Evolutionary conservation across 1,140 invertebrate genomes (phyloP).

Genomic region (Cydia strobilella): DNA sequence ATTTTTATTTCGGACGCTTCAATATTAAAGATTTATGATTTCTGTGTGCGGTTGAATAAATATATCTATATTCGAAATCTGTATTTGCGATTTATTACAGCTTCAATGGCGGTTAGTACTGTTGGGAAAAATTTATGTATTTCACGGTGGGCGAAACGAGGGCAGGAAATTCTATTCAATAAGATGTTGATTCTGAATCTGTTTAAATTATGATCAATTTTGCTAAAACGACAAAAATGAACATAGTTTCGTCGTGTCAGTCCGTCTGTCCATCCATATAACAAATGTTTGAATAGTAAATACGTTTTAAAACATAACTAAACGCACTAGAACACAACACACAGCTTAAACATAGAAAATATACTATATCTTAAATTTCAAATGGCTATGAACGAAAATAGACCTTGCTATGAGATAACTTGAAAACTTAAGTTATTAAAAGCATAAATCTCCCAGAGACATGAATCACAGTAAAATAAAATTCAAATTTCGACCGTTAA

Average conservation of each 20-base stretch:
- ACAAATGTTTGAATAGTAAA: no score
- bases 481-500: constrained; percentile 12
- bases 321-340: no score
- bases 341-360: no score
- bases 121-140: constrained; percentile 15
- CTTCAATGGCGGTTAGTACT: background rate
- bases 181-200: background rate
- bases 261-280: no score
- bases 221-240: background rate
- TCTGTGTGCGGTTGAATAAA: constrained; percentile 17
- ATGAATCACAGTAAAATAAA: constrained; percentile 6
- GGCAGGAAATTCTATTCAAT: background rate
- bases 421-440: background rate
- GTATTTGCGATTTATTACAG: constrained; percentile 18
- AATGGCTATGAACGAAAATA: no score
- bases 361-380: no score
- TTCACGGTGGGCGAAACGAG: background rate
- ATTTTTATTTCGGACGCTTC: constrained; percentile 24
- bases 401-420: background rate
- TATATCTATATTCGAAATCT: constrained; percentile 17
- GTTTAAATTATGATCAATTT: background rate
- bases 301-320: no score
- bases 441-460: background rate
- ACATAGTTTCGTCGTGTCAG: no score
- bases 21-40: constrained; percentile 28